Evolutionary conservation across 2,113 vertebrate species (phyloP), one percentile per base, ranked within the genome.

Genomic region (Gopherus evgoodei): DNA sequence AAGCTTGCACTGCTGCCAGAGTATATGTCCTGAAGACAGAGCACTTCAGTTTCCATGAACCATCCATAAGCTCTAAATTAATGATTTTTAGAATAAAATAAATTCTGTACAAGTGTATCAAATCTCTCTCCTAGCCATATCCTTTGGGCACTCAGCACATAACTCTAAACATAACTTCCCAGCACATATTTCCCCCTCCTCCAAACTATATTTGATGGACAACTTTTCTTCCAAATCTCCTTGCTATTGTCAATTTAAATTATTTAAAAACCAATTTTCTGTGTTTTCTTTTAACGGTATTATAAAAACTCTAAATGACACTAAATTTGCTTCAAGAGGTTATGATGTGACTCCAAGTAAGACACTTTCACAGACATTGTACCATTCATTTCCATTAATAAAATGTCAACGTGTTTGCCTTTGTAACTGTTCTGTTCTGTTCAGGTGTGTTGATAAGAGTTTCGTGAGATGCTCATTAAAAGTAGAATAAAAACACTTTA

Each of bases 351-450:
- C 93, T 91, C 86, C 56, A 93, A 91, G 59, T 75, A 83, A 94
- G 87, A 95, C 93, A 88, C 91, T 94, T 93, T 52, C 93, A 97
- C 17, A 84, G 93, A 86, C 96, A 86, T 95, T 96, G 95, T 93
- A 78, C 59, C 88, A 84, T 82, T 90, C n/a, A 84, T 86, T 89
- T 93, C 95, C 92, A 95, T 97, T 97, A 96, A 93, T 69, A 86
- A 91, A 96, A 94, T 83, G 89, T 95, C 96, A 95, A 2, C 12
- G 56, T 78, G 47, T 93, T 93, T 93, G 84, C 76, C 86, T 95
- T 89, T 86, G 88, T 94, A 86, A 95, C 31, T 35, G 50, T 90
- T 89, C 31, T 35, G 50, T 90, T 89, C 87, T 62, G 35, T 90
- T 96, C 86, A 91, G 80, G 79, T 0, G 0, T 47, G 53, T 89